phyloP scores from a whole-genome alignment of 2,797 vertebrate genomes.

The Oreonectes daqikongensis region DNA sequence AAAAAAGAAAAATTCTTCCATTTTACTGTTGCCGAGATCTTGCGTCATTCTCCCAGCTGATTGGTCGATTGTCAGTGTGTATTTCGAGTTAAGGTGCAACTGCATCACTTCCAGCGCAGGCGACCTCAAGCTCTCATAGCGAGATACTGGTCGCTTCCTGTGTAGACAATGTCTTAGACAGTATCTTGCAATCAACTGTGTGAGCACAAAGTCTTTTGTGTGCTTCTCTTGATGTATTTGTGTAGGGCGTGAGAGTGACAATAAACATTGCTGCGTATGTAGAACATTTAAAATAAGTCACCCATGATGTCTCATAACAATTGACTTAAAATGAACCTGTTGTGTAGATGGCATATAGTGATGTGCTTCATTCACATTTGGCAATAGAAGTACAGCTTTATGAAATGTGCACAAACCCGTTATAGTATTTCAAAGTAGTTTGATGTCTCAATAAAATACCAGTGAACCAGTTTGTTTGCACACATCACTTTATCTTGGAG shows the following conservation, averaged over 20 bases:
- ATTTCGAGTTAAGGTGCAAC: neutral
- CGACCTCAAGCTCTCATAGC: neutral
- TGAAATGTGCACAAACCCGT: neutral
- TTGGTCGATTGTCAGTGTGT: neutral
- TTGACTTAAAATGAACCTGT: too few relatives aligned
- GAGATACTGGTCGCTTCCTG: neutral
- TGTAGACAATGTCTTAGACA: neutral
- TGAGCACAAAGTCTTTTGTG: neutral
- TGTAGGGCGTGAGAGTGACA: neutral
- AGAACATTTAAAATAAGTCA: neutral
- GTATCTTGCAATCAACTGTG: neutral
- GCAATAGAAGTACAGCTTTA: too few relatives aligned
- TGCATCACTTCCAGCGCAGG: neutral
- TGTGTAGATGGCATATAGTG: too few relatives aligned
- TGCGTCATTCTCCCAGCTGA: neutral
- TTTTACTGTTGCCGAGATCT: neutral
- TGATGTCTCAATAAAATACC: too few relatives aligned
- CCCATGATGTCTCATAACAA: neutral
- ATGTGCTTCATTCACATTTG: too few relatives aligned
- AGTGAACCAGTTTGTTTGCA: slow-evolving; percentile 18
- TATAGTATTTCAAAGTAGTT: neutral
- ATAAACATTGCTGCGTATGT: neutral
- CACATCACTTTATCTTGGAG: slow-evolving; percentile 27
- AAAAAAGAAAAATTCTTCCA: neutral
- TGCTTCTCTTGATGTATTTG: neutral